A percentile compares a stretch with the other conserved stretches of the same genome.
Evolutionary conservation across 2,113 vertebrate genomes (phyloP).

Genomic region (Anseranas semipalmata): DNA sequence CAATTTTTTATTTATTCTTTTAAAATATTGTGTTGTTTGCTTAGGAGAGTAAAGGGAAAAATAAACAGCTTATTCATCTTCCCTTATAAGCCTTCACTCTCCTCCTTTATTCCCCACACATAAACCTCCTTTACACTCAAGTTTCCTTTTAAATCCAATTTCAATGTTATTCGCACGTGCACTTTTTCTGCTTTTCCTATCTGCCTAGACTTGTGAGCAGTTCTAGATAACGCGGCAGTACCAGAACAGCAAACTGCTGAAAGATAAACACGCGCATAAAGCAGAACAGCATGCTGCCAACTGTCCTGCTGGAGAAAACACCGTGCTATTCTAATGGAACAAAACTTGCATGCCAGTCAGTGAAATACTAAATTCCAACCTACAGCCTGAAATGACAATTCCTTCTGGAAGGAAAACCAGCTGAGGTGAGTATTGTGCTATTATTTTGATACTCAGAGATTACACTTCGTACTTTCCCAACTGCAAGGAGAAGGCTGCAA

Average conservation of each 20-base stretch:
- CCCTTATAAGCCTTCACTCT: not conserved
- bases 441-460: accelerated
- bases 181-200: not conserved
- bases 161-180: not conserved
- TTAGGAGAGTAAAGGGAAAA: not conserved
- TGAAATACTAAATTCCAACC: not conserved
- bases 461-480: not conserved
- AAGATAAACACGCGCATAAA: not conserved
- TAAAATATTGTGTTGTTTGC: not conserved
- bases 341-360: not conserved
- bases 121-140: not conserved
- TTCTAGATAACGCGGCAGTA: not conserved
- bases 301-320: not conserved
- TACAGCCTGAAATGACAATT: not conserved
- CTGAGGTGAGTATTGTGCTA: not conserved
- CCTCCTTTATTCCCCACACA: not conserved
- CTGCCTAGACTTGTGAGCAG: not conserved
- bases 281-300: not conserved
- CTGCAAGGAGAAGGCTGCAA: not conserved
- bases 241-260: not conserved
- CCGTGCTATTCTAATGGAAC: not conserved
- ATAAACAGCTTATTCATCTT: not conserved
- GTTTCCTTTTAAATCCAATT: not conserved
- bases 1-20: not conserved
- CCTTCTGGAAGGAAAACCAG: not conserved